These are phyloP conservation scores for Drosophila greeni DNA, from an alignment of 2,888 invertebrate genomes.

Conservation along the genomic window DNA sequence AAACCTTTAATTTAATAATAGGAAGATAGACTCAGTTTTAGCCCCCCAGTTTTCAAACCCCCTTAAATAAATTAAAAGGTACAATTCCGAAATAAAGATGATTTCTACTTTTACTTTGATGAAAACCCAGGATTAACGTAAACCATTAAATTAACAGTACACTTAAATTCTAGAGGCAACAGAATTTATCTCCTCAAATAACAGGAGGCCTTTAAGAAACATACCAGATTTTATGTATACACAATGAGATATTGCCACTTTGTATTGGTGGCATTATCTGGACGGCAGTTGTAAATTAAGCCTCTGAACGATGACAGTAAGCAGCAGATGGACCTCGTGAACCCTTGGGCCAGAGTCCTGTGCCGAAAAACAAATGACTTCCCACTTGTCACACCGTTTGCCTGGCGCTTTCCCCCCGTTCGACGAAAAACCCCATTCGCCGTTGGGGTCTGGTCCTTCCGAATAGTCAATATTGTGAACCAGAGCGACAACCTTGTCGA, in stretches of 20 bases:
- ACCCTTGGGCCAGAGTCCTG: slow-evolving; percentile 12
- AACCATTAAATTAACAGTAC: not conserved
- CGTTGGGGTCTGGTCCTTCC: slow-evolving; percentile 8
- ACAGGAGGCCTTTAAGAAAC: not conserved
- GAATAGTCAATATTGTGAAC: slow-evolving; percentile 46
- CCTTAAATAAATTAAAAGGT: too few relatives aligned
- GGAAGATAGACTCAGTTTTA: too few relatives aligned
- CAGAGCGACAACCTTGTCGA: slow-evolving; percentile 54
- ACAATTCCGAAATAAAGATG: not conserved
- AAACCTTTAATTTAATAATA: not conserved
- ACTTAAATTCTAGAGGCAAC: too few relatives aligned
- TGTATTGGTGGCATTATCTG: not conserved
- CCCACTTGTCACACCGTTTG: slow-evolving; percentile 39
- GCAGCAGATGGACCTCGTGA: slow-evolving; percentile 2
- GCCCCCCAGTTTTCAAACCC: too few relatives aligned
- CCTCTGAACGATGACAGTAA: slow-evolving; percentile 2
- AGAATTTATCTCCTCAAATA: not conserved
- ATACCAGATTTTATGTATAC: not conserved
- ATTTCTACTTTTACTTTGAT: not conserved
- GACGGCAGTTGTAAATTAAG: slow-evolving; percentile 11
- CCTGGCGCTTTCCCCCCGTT: slow-evolving; percentile 2
- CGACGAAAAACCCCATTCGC: slow-evolving; percentile 13
- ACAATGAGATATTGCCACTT: not conserved
- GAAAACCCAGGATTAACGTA: not conserved
- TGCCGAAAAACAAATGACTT: slow-evolving; percentile 38